Base-by-base conservation (phyloP, 1,140 invertebrate species). In the Lucilia sericata region DNA sequence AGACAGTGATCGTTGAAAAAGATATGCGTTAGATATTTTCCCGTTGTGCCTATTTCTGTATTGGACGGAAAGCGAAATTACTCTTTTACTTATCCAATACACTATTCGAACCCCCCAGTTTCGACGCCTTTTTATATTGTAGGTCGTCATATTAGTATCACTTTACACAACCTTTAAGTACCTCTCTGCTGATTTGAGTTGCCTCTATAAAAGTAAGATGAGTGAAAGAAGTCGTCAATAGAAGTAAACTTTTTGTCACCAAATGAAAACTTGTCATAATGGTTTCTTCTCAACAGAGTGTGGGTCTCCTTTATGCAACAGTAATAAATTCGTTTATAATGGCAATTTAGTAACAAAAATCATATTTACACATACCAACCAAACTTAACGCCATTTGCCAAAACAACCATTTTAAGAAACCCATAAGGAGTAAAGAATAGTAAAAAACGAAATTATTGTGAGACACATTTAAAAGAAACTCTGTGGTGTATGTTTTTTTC, bases 321-420 rank as follows among this genome's bases (percentile, higher is more conserved):
- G n/a, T 60, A 60, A 60, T 17, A 60, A 60, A 60, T 60, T 60
- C 55, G 14, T 60, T 60, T 60, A 60, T 60, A 60, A 60, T 60
- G 55, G 55, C 14, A 60, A 60, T n/a, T 60, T 60, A n/a, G 55
- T n/a, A 14, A 17, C 14, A 60, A 42, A 60, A 60, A 60, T 60
- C 55, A 60, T 60, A 60, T 60, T 60, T n/a, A 60, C 55, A 60
- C 55, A 60, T 60, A 14, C 2, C 42, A 42, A 14, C 14, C 42
- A 7, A 42, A 42, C 42, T 42, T 42, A 42, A 42, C 42, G 42
- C 42, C 42, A 42, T 42, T 42, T 42, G 42, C 42, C 42, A n/a
- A 60, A 60, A 60, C n/a, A n/a, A n/a, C 55, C 55, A 60, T 17
- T 60, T 17, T 13, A 60, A 60, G n/a, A 7, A n/a, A 60, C 12